These are phyloP conservation scores for Serinus canaria DNA, from an alignment of 2,113 vertebrate species.

Conservation along the genomic window DNA sequence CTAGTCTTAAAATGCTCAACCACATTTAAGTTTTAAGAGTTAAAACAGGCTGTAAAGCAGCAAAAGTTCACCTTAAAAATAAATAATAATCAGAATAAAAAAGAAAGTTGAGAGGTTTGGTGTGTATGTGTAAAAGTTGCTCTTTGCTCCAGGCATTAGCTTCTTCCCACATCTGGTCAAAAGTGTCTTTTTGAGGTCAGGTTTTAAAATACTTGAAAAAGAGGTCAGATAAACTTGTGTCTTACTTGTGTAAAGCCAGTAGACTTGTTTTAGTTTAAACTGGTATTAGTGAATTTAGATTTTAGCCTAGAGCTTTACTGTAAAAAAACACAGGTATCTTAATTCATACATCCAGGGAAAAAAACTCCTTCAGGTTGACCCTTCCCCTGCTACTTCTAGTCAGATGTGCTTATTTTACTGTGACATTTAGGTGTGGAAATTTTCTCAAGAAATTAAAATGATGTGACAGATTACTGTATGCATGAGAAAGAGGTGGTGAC, in stretches of 20 bases:
- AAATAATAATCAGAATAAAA: background rate
- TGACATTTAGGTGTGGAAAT: constrained; percentile 10
- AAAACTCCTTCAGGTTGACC: background rate
- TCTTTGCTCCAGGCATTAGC: background rate
- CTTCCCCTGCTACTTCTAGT: background rate
- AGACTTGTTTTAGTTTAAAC: background rate
- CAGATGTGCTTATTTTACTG: background rate
- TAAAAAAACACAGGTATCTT: background rate
- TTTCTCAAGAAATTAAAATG: background rate
- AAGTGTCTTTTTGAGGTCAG: background rate
- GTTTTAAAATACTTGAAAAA: background rate
- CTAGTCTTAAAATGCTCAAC: background rate
- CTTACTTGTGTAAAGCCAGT: background rate
- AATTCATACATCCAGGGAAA: background rate
- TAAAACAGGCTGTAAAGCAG: background rate
- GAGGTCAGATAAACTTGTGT: background rate
- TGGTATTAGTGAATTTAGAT: background rate
- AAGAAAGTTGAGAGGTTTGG: background rate
- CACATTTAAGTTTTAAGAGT: background rate
- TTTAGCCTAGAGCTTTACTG: background rate
- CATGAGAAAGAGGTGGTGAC: background rate
- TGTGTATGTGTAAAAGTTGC: background rate
- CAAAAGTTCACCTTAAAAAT: background rate
- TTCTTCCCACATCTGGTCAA: background rate
- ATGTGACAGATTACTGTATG: background rate